These are phyloP conservation scores for Gnathonemus longibarbis DNA, from an alignment of 2,113 vertebrate genomes.

Conservation along the genomic window DNA sequence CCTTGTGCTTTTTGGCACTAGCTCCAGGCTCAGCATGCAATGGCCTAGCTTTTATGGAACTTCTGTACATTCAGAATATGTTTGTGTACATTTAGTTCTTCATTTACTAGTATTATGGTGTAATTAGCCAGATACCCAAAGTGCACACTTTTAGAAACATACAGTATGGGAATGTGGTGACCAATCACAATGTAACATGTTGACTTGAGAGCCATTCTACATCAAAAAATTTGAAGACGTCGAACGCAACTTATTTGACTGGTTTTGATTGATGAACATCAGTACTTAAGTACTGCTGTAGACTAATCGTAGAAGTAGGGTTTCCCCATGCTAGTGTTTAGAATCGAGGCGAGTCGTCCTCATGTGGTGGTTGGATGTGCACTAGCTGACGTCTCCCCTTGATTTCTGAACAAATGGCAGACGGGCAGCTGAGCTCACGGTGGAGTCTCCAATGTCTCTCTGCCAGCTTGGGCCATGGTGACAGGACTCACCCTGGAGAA, in stretches of 20 bases:
- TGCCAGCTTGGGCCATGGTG: conserved; percentile 67
- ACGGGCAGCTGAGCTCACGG: neutral
- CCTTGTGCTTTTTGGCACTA: neutral
- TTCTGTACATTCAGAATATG: neutral
- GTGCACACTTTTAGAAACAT: neutral
- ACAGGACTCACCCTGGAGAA: conserved; percentile 59
- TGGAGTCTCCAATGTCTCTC: neutral
- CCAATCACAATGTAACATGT: neutral
- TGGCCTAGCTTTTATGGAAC: neutral
- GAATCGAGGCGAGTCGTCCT: neutral
- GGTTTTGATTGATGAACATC: neutral
- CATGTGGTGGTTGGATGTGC: neutral
- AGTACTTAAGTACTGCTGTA: neutral
- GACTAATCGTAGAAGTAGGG: neutral
- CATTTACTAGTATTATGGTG: neutral
- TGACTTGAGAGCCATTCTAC: neutral
- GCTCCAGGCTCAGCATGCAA: neutral
- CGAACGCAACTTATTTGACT: neutral
- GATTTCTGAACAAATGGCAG: neutral
- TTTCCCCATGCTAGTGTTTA: neutral
- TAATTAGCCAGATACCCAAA: neutral
- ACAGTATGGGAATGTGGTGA: neutral
- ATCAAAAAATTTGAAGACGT: neutral
- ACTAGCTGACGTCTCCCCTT: neutral
- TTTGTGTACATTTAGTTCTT: neutral